Percentiles rank a stretch among this genome's conserved stretches.
Evolutionary conservation across 2,797 vertebrate species (phyloP).

Genomic region (Babyrousa celebensis): DNA sequence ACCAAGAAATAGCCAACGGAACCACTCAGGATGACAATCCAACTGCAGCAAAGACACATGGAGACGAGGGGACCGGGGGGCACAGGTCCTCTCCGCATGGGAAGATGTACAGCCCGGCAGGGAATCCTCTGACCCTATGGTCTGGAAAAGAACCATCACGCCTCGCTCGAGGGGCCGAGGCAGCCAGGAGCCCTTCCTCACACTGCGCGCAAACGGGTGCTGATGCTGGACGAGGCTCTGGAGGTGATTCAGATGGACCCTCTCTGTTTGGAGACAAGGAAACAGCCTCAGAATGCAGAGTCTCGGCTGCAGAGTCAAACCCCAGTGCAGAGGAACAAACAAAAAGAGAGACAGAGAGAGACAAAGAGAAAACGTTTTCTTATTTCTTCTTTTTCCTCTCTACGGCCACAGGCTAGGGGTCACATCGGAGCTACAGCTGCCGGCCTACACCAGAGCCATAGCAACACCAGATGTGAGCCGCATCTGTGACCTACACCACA

Average conservation of each 20-base stretch:
- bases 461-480: too few relatives aligned
- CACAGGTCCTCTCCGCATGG: background rate
- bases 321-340: background rate
- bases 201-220: background rate
- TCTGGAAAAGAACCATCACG: background rate
- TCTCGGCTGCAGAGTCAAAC: background rate
- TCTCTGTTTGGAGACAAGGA: background rate
- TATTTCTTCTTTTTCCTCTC: background rate
- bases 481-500: too few relatives aligned
- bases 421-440: too few relatives aligned
- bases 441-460: too few relatives aligned
- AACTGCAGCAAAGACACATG: accelerated
- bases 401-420: too few relatives aligned
- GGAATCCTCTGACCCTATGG: background rate
- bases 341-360: background rate
- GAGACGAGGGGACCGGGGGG: accelerated
- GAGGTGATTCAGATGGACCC: background rate
- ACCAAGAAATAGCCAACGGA: background rate
- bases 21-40: background rate
- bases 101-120: background rate
- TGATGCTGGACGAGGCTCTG: background rate
- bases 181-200: background rate
- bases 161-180: background rate
- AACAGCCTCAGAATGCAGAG: background rate
- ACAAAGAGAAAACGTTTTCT: background rate